Percentiles rank a stretch among this genome's conserved stretches.
These are phyloP conservation scores for Drosophila sp. DNA, from an alignment of 1,140 invertebrate genomes.

Conservation along the genomic window DNA sequence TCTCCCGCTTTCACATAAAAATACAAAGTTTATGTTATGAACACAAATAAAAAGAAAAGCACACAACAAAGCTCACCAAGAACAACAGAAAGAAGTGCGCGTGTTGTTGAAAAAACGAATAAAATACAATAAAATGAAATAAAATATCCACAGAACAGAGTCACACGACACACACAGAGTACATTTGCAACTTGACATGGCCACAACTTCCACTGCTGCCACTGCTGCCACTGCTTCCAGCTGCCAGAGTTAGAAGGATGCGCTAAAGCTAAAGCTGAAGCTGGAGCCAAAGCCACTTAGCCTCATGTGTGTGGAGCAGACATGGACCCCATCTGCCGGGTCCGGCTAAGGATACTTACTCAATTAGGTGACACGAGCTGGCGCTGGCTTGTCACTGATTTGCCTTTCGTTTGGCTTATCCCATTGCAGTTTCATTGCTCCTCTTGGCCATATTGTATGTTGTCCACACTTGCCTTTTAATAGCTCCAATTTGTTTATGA, in stretches of 20 bases:
- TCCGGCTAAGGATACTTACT: constrained; percentile 72
- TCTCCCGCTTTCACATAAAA: constrained; percentile 66
- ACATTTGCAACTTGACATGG: constrained; percentile 79
- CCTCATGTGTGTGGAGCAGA: constrained; percentile 21
- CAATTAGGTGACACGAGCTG: constrained; percentile 74
- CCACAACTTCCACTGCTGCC: constrained; percentile 58
- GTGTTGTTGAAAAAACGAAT: constrained; percentile 59
- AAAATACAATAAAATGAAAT: constrained; percentile 82
- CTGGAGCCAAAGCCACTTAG: constrained; percentile 36
- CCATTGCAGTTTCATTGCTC: constrained; percentile 32
- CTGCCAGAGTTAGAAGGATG: constrained; percentile 30
- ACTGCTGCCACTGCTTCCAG: constrained; percentile 60
- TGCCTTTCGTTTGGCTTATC: constrained; percentile 55
- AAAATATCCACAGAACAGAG: constrained; percentile 72
- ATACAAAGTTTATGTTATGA: constrained; percentile 83
- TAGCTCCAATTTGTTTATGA: constrained; percentile 58
- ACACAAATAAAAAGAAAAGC: constrained; percentile 80
- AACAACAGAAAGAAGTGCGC: constrained; percentile 74
- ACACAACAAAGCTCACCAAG: constrained; percentile 66
- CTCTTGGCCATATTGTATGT: neutral
- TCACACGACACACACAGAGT: constrained; percentile 49
- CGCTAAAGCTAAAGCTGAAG: constrained; percentile 36
- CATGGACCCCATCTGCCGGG: constrained; percentile 13
- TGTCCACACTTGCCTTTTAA: constrained; percentile 26
- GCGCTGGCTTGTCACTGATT: constrained; percentile 61